Base-by-base conservation (phyloP, 1,140 invertebrate species). In the Calephelis virginiensis region DNA sequence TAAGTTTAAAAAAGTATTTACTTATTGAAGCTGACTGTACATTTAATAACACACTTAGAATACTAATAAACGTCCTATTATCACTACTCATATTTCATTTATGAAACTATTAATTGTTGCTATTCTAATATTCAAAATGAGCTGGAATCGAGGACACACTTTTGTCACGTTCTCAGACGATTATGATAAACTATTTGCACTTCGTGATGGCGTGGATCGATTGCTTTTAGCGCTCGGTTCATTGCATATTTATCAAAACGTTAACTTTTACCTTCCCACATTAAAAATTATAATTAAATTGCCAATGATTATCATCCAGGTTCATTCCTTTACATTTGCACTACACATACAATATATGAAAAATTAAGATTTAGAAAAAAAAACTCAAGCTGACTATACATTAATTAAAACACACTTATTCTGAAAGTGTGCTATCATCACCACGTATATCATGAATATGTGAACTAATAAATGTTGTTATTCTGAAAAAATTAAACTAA, bases 201-300 rank as follows among this genome's bases (percentile, higher is more conserved):
- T 72, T 59, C 65, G 69, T 59, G 65, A 49, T 65, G 71, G 71
- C 69, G 63, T 64, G 53, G 71, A 73, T 73, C 71, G 74, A 76
- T 76, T 63, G 64, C 64, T 60, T 71, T 69, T 56, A 69, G 14
- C 67, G 68, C 53, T n/a, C 61, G 64, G 64, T 71, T 71, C 69
- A 71, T 73, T 76, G 72, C 67, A 71, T 76, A 76, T 76, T 73
- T 73, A 73, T 76, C 69, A 71, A 63, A 40, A 49, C 60, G 69
- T 45, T 69, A n/a, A n/a, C n/a, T n/a, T n/a, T n/a, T n/a, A n/a
- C n/a, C n/a, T n/a, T n/a, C n/a, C n/a, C n/a, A n/a, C n/a, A n/a
- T n/a, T n/a, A n/a, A n/a, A n/a, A n/a, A n/a, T n/a, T n/a, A n/a
- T n/a, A n/a, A n/a, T n/a, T n/a, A n/a, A n/a, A n/a, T n/a, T n/a